phyloP scores from a whole-genome alignment of 1,140 invertebrate genomes.

The Rhysida immarginata region DNA sequence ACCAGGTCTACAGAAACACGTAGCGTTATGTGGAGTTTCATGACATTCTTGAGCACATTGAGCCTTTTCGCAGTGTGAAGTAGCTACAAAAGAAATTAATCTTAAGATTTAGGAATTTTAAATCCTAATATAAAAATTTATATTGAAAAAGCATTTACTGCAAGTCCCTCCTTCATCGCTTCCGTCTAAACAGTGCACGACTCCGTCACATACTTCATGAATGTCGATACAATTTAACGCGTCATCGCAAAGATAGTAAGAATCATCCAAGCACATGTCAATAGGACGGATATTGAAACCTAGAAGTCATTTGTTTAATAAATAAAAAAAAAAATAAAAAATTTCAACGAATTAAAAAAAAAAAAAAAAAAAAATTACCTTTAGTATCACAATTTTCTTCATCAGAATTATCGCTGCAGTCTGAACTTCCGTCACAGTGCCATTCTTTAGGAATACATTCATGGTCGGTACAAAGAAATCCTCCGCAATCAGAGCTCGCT shows the following conservation, averaged over 20 bases:
- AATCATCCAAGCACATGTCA: too few species aligned
- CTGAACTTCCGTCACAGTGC: slow-evolving; percentile 18
- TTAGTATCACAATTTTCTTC: slow-evolving; percentile 11
- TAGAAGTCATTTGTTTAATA: too few species aligned
- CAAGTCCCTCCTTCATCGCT: slow-evolving; percentile 45
- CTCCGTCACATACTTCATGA: slow-evolving; percentile 38
- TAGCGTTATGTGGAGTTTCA: slow-evolving; percentile 29
- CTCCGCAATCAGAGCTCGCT: too few species aligned
- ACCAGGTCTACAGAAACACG: slow-evolving; percentile 33
- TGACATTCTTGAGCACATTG: slow-evolving; percentile 34
- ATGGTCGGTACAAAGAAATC: neutral
- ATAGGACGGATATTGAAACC: too few species aligned
- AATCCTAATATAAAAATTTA: too few species aligned
- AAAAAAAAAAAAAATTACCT: too few species aligned
- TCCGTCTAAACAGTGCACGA: slow-evolving; percentile 44
- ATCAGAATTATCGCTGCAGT: slow-evolving; percentile 17
- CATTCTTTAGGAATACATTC: slow-evolving; percentile 12
- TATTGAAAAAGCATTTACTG: slow-evolving; percentile 30
- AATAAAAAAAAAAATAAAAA: too few species aligned
- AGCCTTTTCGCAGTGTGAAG: slow-evolving; percentile 18
- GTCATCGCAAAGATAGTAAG: neutral
- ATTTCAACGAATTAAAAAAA: too few species aligned
- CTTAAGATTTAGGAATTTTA: too few species aligned
- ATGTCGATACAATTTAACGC: slow-evolving; percentile 40
- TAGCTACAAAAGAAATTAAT: too few species aligned